These are phyloP conservation scores for Drosophila birchii DNA, from an alignment of 2,888 invertebrate species.

Conservation along the genomic window DNA sequence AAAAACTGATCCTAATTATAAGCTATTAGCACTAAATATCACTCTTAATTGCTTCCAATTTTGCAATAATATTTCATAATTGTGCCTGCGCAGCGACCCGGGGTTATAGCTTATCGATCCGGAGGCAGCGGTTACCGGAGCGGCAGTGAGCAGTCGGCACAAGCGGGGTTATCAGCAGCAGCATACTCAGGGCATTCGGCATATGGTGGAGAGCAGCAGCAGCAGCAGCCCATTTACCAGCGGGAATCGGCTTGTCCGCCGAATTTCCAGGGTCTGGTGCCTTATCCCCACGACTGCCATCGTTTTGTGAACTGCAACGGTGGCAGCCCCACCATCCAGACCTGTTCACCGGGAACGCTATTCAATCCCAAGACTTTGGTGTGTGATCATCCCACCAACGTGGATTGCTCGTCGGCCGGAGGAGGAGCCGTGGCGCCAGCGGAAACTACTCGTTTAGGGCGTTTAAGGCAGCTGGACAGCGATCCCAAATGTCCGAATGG, in stretches of 20 bases:
- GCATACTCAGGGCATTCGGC: constrained; percentile 31
- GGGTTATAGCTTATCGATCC: constrained; percentile 73
- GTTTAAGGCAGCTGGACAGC: constrained; percentile 40
- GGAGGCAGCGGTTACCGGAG: constrained; percentile 58
- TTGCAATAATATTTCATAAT: constrained; percentile 43
- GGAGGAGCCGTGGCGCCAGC: constrained; percentile 18
- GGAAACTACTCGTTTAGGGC: constrained; percentile 24
- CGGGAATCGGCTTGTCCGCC: constrained; percentile 84
- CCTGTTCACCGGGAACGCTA: constrained; percentile 88
- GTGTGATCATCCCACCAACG: constrained; percentile 88
- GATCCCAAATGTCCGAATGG: constrained; percentile 85
- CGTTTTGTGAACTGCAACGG: constrained; percentile 89
- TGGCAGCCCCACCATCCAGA: constrained; percentile 87
- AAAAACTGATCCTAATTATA: constrained; percentile 31
- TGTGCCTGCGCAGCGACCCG: constrained; percentile 72
- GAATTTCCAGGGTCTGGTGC: constrained; percentile 86
- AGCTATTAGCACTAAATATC: constrained; percentile 1
- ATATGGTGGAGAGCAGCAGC: constrained; percentile 54
- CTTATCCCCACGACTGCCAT: constrained; percentile 87
- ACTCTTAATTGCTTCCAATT: constrained; percentile 16
- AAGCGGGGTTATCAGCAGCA: constrained; percentile 74
- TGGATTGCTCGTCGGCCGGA: constrained; percentile 84
- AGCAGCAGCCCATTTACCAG: constrained; percentile 68
- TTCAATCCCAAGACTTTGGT: constrained; percentile 87
- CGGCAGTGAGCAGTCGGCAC: constrained; percentile 31